Percentiles rank a stretch among this genome's conserved stretches.
phyloP scores from a whole-genome alignment of 2,113 vertebrate species.

The Ptilonorhynchus violaceus region DNA sequence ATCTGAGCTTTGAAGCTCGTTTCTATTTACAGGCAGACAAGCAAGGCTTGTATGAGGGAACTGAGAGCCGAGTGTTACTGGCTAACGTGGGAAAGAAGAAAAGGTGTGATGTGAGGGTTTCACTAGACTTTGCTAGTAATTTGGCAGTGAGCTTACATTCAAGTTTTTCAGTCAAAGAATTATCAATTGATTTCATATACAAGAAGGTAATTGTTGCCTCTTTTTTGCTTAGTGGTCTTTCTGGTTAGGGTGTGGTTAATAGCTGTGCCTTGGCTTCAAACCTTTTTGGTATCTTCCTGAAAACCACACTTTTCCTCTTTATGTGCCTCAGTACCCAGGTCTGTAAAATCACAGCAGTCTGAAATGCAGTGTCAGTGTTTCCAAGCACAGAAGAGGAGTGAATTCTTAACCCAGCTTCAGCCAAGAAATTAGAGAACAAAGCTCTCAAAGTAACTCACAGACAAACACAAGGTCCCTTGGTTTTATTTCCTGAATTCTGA shows the following conservation, averaged over 20 bases:
- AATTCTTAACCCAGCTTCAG: neutral
- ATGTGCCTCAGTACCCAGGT: neutral
- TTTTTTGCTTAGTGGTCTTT: neutral
- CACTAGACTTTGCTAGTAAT: neutral
- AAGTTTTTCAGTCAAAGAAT: neutral
- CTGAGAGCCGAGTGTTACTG: neutral
- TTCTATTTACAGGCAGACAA: constrained; percentile 15
- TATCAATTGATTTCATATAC: neutral
- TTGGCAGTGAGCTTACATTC: neutral
- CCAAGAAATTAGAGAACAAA: neutral
- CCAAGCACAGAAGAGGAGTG: neutral
- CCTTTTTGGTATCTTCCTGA: neutral
- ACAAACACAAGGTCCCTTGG: neutral
- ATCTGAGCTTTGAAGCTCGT: constrained; percentile 17
- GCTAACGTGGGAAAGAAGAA: neutral
- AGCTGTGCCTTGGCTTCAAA: neutral
- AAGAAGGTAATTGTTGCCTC: neutral
- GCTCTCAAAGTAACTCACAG: neutral
- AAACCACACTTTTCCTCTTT: neutral
- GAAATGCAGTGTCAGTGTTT: neutral
- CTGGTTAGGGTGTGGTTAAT: neutral
- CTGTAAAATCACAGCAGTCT: neutral
- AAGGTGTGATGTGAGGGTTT: neutral
- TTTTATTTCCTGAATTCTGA: neutral
- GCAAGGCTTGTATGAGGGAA: neutral